phyloP scores from a whole-genome alignment of 2,113 vertebrate species.

The Chaenocephalus aceratus region DNA sequence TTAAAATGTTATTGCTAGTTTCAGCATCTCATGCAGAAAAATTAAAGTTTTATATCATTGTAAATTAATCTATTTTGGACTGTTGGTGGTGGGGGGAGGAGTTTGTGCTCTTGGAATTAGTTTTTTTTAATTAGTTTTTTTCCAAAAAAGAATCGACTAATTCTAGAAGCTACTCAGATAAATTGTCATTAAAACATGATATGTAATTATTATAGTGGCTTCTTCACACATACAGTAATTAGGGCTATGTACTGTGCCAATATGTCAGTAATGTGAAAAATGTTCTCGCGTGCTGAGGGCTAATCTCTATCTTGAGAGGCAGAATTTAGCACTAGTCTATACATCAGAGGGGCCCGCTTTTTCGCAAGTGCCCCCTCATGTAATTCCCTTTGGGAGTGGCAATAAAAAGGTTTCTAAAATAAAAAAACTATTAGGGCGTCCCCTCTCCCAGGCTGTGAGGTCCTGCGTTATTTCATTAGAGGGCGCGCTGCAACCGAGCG shows the following conservation, averaged over 20 bases:
- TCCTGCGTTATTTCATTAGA: conserved; percentile 49
- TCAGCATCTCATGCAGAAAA: too few species aligned
- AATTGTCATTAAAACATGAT: too few species aligned
- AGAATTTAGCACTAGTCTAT: conserved; percentile 57
- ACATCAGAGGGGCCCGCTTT: conserved; percentile 53
- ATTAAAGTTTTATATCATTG: too few species aligned
- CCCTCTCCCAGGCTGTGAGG: conserved; percentile 20
- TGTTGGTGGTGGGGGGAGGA: neutral
- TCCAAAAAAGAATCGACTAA: neutral
- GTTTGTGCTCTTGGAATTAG: neutral
- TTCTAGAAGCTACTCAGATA: neutral
- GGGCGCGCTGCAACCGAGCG: neutral
- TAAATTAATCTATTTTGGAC: too few species aligned
- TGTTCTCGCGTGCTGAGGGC: conserved; percentile 47
- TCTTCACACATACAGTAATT: conserved; percentile 28
- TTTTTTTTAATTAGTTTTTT: neutral
- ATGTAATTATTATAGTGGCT: conserved; percentile 18
- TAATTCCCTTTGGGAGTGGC: conserved; percentile 37
- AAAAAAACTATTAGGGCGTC: conserved; percentile 22
- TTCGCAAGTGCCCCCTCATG: conserved; percentile 35
- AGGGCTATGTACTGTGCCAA: conserved; percentile 6
- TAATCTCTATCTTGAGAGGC: conserved; percentile 66
- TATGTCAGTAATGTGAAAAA: conserved; percentile 56
- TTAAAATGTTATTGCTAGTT: too few species aligned
- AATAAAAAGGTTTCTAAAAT: conserved; percentile 45